Percentiles rank a stretch among this genome's conserved stretches.
Evolutionary conservation across 2,113 vertebrate species (phyloP).

Genomic region (Alosa alosa): DNA sequence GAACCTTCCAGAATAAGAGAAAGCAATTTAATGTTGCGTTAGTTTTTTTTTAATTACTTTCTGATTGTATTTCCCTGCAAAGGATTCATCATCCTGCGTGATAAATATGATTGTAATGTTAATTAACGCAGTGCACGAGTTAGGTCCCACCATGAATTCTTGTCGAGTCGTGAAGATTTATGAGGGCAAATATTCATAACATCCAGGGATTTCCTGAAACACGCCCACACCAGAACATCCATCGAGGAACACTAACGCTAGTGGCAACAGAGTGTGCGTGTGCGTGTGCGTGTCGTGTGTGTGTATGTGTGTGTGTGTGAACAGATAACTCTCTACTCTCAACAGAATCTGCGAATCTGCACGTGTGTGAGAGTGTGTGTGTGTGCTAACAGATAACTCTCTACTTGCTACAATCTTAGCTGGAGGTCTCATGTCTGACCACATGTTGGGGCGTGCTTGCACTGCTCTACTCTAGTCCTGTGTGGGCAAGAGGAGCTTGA

Average conservation of each 20-base stretch:
- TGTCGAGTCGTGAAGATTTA: neutral
- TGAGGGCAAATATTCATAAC: neutral
- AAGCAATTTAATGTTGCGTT: neutral
- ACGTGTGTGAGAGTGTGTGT: neutral
- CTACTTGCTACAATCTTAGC: no score
- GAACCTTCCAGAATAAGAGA: neutral
- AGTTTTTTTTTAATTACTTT: constrained; percentile 1
- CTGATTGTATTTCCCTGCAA: neutral
- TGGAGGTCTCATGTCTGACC: no score
- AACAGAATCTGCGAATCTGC: neutral
- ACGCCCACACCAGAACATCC: neutral
- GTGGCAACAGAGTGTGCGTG: neutral
- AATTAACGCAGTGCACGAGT: neutral
- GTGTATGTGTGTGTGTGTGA: neutral
- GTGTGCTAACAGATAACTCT: no score
- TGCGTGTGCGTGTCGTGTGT: neutral
- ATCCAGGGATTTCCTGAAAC: neutral
- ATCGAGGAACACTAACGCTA: neutral
- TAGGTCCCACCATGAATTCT: neutral
- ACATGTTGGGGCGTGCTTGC: no score
- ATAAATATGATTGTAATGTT: neutral
- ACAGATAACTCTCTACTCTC: no score
- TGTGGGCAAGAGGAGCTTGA: no score
- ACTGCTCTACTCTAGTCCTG: no score
- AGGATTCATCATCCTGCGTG: neutral